Conservation (phyloP, 2,797 vertebrate species). For the Momotus momota region DNA sequence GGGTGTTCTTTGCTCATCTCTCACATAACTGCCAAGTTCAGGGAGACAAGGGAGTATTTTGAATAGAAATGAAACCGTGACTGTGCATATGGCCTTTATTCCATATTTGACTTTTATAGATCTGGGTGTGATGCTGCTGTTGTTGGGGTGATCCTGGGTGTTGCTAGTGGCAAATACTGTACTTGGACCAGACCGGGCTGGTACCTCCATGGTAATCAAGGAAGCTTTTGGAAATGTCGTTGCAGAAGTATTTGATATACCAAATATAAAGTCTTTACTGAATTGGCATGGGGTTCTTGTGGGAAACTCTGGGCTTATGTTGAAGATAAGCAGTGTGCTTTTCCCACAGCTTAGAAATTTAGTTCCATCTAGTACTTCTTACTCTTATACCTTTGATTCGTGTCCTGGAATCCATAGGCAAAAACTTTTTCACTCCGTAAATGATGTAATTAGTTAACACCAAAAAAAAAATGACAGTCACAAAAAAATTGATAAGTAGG, state of each 20-base stretch:
- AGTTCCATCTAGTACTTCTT: background rate
- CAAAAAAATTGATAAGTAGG: background rate
- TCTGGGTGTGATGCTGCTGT: background rate
- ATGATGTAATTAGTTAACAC: background rate
- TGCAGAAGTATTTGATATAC: background rate
- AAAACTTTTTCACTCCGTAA: background rate
- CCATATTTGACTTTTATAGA: background rate
- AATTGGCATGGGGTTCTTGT: background rate
- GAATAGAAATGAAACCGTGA: background rate
- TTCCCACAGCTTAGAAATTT: background rate
- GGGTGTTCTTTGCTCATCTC: background rate
- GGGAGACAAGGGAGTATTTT: background rate
- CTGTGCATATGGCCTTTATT: background rate
- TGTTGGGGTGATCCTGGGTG: background rate
- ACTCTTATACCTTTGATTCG: background rate
- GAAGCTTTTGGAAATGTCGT: background rate
- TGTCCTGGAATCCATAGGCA: background rate
- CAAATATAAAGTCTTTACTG: background rate
- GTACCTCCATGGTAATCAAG: background rate
- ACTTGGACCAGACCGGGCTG: background rate
- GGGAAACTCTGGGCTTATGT: background rate
- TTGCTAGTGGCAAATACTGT: background rate
- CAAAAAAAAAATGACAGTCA: background rate
- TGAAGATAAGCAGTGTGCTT: background rate
- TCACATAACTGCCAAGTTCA: background rate